A percentile compares a stretch with the other conserved stretches of the same genome.
These are phyloP conservation scores for Actenoides lindsayi DNA, from an alignment of 2,113 vertebrate species.

Conservation along the genomic window DNA sequence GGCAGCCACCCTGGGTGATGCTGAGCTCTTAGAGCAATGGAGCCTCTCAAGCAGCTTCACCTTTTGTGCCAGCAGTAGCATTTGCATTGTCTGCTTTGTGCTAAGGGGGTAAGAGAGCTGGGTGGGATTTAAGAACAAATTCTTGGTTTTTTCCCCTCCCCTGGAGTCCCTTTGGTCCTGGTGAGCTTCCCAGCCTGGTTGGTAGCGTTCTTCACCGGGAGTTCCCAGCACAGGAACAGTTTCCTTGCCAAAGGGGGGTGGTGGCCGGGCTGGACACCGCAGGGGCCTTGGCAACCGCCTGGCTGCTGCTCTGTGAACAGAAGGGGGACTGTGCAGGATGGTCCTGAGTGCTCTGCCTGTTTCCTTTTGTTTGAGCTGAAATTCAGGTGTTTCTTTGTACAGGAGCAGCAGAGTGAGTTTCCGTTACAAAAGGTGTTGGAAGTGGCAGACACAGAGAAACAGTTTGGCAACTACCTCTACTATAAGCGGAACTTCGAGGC, in stretches of 20 bases:
- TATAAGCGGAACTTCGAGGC: conserved; percentile 71
- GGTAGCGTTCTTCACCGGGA: background rate
- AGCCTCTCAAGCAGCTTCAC: background rate
- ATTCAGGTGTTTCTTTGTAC: background rate
- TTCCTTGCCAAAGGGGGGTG: background rate
- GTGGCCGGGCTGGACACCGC: background rate
- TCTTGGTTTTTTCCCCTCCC: background rate
- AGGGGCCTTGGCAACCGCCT: background rate
- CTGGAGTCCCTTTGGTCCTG: background rate
- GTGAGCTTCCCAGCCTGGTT: background rate
- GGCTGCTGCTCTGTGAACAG: background rate
- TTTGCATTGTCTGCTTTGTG: background rate
- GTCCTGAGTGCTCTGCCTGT: background rate
- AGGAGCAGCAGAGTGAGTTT: conserved; percentile 83
- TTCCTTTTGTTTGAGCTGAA: background rate
- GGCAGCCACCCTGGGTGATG: background rate
- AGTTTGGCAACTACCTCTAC: conserved; percentile 91
- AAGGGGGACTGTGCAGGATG: background rate
- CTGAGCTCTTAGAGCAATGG: rapidly evolving
- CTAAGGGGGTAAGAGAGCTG: background rate
- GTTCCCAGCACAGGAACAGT: background rate
- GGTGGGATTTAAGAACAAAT: background rate
- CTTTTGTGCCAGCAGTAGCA: background rate
- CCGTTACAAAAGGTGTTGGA: conserved; percentile 82
- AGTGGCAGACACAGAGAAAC: conserved; percentile 80